These are phyloP conservation scores for Xylota segnis DNA, from an alignment of 2,888 invertebrate genomes.

Conservation along the genomic window DNA sequence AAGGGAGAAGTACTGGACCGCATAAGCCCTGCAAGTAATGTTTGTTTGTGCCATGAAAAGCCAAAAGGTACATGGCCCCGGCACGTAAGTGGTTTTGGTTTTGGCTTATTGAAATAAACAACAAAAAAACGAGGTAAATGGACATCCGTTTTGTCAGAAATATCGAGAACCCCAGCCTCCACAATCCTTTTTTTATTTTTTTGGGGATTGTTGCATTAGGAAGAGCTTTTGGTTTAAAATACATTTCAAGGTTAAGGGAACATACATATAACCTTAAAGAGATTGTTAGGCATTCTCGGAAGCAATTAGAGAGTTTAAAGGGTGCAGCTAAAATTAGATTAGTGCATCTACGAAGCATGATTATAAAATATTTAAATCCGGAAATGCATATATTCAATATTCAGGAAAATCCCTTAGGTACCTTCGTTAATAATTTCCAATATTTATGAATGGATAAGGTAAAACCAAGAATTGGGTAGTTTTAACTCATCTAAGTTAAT, in stretches of 20 bases:
- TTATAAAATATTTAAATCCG: neutral
- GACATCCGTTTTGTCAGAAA: neutral
- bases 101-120: constrained; percentile 39
- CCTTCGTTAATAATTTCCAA: neutral
- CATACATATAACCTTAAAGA: neutral
- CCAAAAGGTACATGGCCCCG: constrained; percentile 28
- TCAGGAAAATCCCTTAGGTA: too few species aligned
- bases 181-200: neutral
- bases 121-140: constrained; percentile 34
- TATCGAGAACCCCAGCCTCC: neutral
- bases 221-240: neutral
- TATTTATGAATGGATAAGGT: too few species aligned
- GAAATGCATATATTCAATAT: neutral
- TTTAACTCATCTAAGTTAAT: too few species aligned
- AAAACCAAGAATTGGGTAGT: neutral
- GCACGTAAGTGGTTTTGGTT: constrained; percentile 43
- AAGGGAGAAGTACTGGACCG: constrained; percentile 40
- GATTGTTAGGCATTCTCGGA: too few species aligned
- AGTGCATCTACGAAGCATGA: neutral
- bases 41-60: constrained; percentile 43
- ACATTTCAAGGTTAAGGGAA: neutral
- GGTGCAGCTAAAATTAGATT: neutral
- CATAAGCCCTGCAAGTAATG: constrained; percentile 45
- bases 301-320: too few species aligned
- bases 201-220: neutral